Percentiles rank a stretch among this genome's conserved stretches.
These are phyloP conservation scores for Alcedo atthis DNA, from an alignment of 2,797 vertebrate genomes.

Conservation along the genomic window DNA sequence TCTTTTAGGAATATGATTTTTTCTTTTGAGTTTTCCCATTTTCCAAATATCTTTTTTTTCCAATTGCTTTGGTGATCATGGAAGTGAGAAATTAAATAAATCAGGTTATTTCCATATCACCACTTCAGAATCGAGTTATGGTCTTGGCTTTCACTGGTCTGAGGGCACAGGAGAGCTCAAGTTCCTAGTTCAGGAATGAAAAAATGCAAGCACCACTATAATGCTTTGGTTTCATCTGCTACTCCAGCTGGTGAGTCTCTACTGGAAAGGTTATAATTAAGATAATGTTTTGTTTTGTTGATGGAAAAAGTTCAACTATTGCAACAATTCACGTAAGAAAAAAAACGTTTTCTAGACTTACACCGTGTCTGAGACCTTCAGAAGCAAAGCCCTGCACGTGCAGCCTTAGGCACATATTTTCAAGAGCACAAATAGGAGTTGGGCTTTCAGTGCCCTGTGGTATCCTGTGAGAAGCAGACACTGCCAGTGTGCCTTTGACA, in stretches of 20 bases:
- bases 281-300: not conserved
- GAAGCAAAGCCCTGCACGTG: not conserved
- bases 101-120: not conserved
- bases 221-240: not conserved
- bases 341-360: not conserved
- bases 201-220: rapidly evolving
- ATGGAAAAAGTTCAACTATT: not conserved
- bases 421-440: not conserved
- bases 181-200: not conserved
- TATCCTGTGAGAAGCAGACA: not conserved
- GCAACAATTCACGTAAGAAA: not conserved
- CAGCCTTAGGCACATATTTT: rapidly evolving
- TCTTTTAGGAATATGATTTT: not conserved
- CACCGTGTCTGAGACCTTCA: not conserved
- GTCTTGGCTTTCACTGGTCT: not conserved
- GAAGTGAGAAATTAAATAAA: not conserved
- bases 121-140: not conserved
- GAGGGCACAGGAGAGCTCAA: not conserved
- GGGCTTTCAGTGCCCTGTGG: not conserved
- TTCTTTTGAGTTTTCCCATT: not conserved
- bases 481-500: not conserved
- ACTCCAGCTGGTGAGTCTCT: not conserved
- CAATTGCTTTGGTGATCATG: not conserved
- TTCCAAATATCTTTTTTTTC: not conserved
- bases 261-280: not conserved